These are phyloP conservation scores for Acronicta psi DNA, from an alignment of 2,888 invertebrate genomes.

Conservation along the genomic window DNA sequence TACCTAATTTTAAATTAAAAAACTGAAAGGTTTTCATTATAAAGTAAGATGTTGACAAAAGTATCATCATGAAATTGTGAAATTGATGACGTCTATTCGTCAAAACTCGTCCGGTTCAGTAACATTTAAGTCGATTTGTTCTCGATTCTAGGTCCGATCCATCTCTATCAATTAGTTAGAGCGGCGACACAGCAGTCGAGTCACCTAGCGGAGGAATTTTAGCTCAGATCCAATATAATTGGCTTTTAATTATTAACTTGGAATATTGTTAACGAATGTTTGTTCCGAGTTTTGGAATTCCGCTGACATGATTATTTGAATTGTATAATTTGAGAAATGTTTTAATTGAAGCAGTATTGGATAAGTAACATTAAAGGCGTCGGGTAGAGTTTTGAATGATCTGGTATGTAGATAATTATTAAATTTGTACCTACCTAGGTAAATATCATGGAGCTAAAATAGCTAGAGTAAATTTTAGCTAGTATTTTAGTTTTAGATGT, in stretches of 20 bases:
- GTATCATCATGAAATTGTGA: not conserved
- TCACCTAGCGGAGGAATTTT: constrained; percentile 55
- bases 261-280: constrained; percentile 39
- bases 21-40: too few species aligned
- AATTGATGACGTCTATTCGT: not conserved
- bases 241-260: constrained; percentile 46
- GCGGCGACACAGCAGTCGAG: constrained; percentile 26
- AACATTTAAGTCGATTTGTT: constrained; percentile 22
- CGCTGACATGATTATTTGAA: constrained; percentile 21
- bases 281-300: constrained; percentile 18
- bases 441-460: too few species aligned
- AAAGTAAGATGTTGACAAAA: not conserved
- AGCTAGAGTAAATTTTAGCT: too few species aligned
- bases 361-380: not conserved
- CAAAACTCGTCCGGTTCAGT: constrained; percentile 11
- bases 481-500: too few species aligned
- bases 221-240: constrained; percentile 57
- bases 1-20: too few species aligned
- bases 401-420: too few species aligned
- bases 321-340: constrained; percentile 22
- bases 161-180: constrained; percentile 33
- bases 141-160: constrained; percentile 28
- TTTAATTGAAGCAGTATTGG: constrained; percentile 5
- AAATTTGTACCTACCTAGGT: too few species aligned
- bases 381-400: too few species aligned